Conservation (phyloP, 2,888 invertebrate genomes). For the Hemicrepidius hirtus region DNA sequence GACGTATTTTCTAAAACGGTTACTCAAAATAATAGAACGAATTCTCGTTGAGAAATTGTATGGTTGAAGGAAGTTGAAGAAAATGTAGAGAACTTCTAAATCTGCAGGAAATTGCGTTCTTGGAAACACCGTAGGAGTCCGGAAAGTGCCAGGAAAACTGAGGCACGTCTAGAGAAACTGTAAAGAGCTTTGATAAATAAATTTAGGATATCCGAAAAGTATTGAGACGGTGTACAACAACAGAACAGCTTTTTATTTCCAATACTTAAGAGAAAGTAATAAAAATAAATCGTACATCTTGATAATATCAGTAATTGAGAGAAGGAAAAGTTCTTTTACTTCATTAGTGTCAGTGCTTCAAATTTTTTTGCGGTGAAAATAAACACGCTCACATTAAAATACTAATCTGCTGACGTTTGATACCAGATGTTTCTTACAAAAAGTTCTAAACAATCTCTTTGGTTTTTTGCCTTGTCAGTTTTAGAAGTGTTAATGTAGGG, state of each 20-base stretch:
- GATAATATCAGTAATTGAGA: background rate
- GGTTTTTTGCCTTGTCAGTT: conserved; percentile 1
- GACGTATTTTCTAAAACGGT: too few species aligned
- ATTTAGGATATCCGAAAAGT: conserved; percentile 8
- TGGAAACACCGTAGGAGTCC: conserved; percentile 3
- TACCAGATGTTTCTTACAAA: conserved; percentile 17
- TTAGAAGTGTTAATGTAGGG: conserved; percentile 8
- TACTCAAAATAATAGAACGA: too few species aligned
- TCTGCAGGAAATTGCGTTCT: conserved; percentile 1
- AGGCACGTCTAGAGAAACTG: conserved; percentile 1
- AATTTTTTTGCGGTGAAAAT: background rate
- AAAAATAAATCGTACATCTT: background rate
- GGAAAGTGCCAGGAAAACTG: conserved; percentile 6
- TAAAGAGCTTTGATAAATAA: background rate
- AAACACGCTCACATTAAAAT: background rate
- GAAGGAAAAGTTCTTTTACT: background rate
- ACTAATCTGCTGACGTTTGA: conserved; percentile 1
- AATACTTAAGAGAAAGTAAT: too few species aligned
- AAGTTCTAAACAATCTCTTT: conserved; percentile 10
- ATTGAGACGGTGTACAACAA: too few species aligned
- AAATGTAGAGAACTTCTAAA: conserved; percentile 6
- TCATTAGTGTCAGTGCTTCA: background rate
- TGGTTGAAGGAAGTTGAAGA: background rate
- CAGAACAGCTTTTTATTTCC: too few species aligned
- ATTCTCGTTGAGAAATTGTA: too few species aligned